phyloP scores from a whole-genome alignment of 2,797 vertebrate genomes.

The Tauraco hartlaubi region DNA sequence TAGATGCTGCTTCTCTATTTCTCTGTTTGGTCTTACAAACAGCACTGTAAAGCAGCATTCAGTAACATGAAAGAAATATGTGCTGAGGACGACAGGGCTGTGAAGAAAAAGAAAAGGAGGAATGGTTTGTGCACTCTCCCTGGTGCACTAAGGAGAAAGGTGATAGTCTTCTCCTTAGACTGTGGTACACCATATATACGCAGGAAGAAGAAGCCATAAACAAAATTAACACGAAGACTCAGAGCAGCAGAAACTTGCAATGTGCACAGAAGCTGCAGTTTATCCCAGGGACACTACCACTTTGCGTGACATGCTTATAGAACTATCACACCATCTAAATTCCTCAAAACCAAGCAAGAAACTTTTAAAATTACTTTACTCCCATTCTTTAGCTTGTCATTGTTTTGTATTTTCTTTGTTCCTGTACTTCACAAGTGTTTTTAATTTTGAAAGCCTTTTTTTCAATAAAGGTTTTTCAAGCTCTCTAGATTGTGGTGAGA shows the following conservation, averaged over 20 bases:
- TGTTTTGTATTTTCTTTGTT: constrained; percentile 31
- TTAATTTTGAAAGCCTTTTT: constrained; percentile 5
- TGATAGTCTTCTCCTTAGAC: background rate
- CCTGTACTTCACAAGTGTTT: background rate
- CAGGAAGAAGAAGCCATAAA: background rate
- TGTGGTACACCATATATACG: background rate
- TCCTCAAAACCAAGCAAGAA: constrained; percentile 24
- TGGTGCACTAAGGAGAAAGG: background rate
- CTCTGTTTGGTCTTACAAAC: background rate
- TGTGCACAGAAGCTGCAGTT: constrained; percentile 1
- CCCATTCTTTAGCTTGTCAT: background rate
- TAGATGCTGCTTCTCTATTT: background rate
- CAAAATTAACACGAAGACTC: background rate
- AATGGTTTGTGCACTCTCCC: background rate
- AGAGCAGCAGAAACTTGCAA: background rate
- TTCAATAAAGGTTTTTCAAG: constrained; percentile 1
- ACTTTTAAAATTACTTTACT: constrained; percentile 20
- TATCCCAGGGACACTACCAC: background rate
- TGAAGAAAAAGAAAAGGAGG: background rate
- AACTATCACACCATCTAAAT: background rate
- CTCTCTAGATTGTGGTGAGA: background rate
- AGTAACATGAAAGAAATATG: background rate
- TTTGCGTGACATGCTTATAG: background rate
- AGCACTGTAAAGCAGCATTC: background rate
- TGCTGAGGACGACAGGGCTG: background rate